A percentile compares a stretch with the other conserved stretches of the same genome.
Evolutionary conservation across 2,888 invertebrate species (phyloP).

Genomic region (Cryptophagus acutangulus): DNA sequence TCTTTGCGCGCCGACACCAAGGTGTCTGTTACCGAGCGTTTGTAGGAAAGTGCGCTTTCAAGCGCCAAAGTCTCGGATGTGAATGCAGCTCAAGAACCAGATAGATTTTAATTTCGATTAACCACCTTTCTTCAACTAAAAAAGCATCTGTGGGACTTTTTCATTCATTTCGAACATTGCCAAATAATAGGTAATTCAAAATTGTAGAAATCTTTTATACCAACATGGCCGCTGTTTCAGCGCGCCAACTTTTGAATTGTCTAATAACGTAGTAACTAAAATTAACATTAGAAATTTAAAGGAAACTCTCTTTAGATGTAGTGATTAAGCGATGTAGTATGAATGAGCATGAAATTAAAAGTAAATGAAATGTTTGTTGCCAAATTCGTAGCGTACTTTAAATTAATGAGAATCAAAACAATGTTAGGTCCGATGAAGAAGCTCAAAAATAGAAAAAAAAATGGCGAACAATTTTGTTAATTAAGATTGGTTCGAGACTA

Average conservation of each 20-base stretch:
- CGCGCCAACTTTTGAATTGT: not conserved
- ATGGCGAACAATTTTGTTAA: constrained; percentile 1
- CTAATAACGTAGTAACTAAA: not conserved
- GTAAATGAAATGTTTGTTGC: too few species aligned
- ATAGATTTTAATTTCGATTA: constrained; percentile 28
- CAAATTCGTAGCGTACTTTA: too few species aligned
- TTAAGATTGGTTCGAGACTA: constrained; percentile 1
- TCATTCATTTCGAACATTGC: not conserved
- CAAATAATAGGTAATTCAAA: not conserved
- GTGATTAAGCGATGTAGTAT: too few species aligned
- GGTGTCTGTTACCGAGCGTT: constrained; percentile 41
- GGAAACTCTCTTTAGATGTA: too few species aligned
- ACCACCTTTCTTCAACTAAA: constrained; percentile 4
- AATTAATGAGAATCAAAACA: too few species aligned
- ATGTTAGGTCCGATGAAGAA: too few species aligned
- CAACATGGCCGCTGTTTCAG: not conserved
- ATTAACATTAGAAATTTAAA: too few species aligned
- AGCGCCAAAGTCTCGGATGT: constrained; percentile 44
- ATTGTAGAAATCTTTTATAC: not conserved
- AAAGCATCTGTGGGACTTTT: not conserved
- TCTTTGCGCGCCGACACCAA: constrained; percentile 54
- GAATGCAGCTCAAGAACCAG: constrained; percentile 36
- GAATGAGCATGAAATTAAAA: too few species aligned
- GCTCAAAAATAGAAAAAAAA: too few species aligned
- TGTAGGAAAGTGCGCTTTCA: constrained; percentile 44